Evolutionary conservation across 2,888 invertebrate species (phyloP), one percentile per base, ranked within the genome.

Genomic region (Proisotoma minuta): DNA sequence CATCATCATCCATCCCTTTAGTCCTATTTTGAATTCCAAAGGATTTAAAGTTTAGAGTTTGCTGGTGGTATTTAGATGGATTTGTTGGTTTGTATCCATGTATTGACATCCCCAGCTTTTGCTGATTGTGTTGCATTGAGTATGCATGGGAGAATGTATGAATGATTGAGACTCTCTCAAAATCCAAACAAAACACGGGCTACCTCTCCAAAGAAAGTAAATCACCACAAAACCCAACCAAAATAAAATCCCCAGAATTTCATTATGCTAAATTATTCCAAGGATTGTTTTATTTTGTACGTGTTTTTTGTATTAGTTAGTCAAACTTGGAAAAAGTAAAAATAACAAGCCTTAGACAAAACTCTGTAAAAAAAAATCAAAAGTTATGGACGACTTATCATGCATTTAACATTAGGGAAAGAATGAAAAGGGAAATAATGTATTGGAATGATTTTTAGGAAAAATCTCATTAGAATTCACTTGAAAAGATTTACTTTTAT

Each of bases 251-350:
- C 34, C 8, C 8, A 15, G 34, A 34, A 34, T 34, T 34, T 4
- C 20, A 49, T 49, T 49, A 49, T 49, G 49, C 49, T 49, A 49
- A 49, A 24, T 49, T 49, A 49, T 49, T 49, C 49, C 49, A 4
- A 20, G 49, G 12, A 10, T 49, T 22, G 22, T 49, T 49, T 49
- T 22, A 49, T 49, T 49, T 49, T 49, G 4, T 49, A 22, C 49
- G 23, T 49, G 49, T 8, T 24, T 18, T 15, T 34, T 15, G 34
- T 34, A 34, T 34, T 34, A 34, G 34, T 8, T 10, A 34, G 8
- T 34, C 15, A 8, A 34, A 34, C 15, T 10, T 8, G 34, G 8
- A 34, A 8, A 34, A 34, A 34, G 15, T 34, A 34, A 34, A 34
- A 34, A 34, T 34, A 34, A 34, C 34, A 34, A 10, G 8, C 34